A percentile compares a stretch with the other conserved stretches of the same genome.
Evolutionary conservation across 2,888 invertebrate species (phyloP).

Genomic region (Harpalus rubripes): DNA sequence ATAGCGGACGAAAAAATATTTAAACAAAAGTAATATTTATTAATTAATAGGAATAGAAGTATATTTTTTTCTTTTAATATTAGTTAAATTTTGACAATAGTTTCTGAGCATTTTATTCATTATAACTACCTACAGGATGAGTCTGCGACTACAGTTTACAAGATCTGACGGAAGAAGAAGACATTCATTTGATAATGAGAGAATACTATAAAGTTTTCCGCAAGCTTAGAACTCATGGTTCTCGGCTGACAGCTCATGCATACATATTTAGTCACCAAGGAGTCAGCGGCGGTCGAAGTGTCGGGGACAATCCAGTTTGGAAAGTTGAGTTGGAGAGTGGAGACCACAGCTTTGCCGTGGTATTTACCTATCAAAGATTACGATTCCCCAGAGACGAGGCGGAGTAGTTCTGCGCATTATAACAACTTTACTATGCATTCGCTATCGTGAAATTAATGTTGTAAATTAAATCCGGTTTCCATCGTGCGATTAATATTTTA

Average conservation of each 20-base stretch:
- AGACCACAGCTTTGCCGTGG: constrained; percentile 30
- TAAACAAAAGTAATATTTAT: no score
- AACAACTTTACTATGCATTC: constrained; percentile 51
- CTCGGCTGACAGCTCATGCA: constrained; percentile 7
- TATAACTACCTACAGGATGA: no score
- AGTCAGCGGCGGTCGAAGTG: background rate
- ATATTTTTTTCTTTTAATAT: no score
- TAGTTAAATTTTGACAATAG: no score
- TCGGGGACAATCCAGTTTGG: constrained; percentile 25
- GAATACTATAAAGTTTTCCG: constrained; percentile 20
- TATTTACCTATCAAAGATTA: constrained; percentile 52
- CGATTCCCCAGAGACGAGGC: constrained; percentile 15
- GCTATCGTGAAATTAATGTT: constrained; percentile 50
- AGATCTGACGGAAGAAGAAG: background rate
- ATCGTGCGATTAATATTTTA: constrained; percentile 44
- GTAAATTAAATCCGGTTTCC: constrained; percentile 57
- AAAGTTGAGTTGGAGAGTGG: constrained; percentile 27
- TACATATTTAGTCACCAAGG: constrained; percentile 28
- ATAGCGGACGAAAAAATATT: no score
- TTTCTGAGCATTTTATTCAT: no score
- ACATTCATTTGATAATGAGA: constrained; percentile 32
- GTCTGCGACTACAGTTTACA: background rate
- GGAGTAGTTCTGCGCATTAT: constrained; percentile 45
- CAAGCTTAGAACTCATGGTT: background rate
- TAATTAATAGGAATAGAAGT: no score